Conservation (phyloP, 2,888 invertebrate species). For the Piscicola geometra region DNA sequence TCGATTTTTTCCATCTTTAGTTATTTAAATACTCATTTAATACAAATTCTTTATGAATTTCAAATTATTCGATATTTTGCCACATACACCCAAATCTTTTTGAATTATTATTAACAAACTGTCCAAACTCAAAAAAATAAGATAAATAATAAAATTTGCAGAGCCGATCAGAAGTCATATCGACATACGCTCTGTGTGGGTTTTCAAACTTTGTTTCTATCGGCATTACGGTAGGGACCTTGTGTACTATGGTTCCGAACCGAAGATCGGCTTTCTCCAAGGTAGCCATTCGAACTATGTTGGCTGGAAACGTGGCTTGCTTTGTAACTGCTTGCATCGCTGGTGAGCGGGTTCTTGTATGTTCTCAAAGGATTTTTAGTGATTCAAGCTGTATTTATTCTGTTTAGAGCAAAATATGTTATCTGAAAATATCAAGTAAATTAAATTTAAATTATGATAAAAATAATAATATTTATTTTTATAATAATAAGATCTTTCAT, state of each 20-base stretch:
- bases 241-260: neutral
- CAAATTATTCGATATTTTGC: neutral
- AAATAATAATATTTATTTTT: too few species aligned
- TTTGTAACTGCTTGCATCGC: constrained; percentile 4
- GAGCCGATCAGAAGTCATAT: neutral
- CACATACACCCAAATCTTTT: neutral
- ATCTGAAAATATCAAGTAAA: too few species aligned
- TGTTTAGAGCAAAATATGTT: too few species aligned
- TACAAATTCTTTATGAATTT: neutral
- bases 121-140: too few species aligned
- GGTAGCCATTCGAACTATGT: neutral
- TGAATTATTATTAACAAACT: neutral
- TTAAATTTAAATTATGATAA: too few species aligned
- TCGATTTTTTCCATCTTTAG: too few species aligned
- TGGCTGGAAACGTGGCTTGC: neutral
- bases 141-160: neutral
- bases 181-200: constrained; percentile 2
- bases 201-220: constrained; percentile 6
- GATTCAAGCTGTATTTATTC: too few species aligned
- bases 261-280: neutral
- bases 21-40: too few species aligned
- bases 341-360: neutral
- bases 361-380: too few species aligned
- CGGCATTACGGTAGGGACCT: neutral
- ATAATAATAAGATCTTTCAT: too few species aligned